Evolutionary conservation across 1,140 invertebrate genomes (phyloP), one percentile per base, ranked within the genome.

Genomic region (Drosophila micromelanica): DNA sequence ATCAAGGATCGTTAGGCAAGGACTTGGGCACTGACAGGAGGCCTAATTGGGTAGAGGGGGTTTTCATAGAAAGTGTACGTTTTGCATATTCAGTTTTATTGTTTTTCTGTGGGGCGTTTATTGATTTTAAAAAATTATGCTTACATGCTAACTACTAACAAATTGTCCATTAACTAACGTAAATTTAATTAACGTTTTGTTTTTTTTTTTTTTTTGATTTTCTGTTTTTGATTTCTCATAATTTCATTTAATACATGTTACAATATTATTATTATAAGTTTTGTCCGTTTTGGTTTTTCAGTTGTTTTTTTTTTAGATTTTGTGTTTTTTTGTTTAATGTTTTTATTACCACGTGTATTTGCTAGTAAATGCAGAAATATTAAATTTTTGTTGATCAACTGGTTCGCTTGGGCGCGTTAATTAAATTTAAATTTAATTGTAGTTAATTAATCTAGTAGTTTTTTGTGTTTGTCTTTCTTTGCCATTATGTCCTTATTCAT

Each of bases 351-450:
- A 56, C 49, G 42, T 76, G 64, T 90, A 85, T 67, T 90, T 73
- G 72, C 87, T 90, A 90, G 79, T 90, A 90, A 90, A 90, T 90
- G 87, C 87, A 90, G 87, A 90, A 90, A 89, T 80, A 78, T 90
- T 56, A 90, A 89, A 77, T 74, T 85, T 49, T 54, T 74, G 46
- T 80, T 69, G 74, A 85, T 86, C 81, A 85, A 85, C 74, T 76
- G 48, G 52, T 68, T 76, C 35, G 52, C 46, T 49, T 30, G 46
- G 23, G 23, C 9, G 48, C 61, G 17, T 57, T 73, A 60, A 68
- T 72, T 72, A 67, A 78, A 51, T 60, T 78, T 73, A 13, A 52
- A 46, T 70, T 77, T 89, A 74, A 78, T 77, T 78, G 71, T 78
- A 78, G 65, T 73, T 68, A 85, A 84, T 80, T 90, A 90, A 69